Evolutionary conservation across 2,797 vertebrate genomes (phyloP).

Genomic region (Carapus acus): DNA sequence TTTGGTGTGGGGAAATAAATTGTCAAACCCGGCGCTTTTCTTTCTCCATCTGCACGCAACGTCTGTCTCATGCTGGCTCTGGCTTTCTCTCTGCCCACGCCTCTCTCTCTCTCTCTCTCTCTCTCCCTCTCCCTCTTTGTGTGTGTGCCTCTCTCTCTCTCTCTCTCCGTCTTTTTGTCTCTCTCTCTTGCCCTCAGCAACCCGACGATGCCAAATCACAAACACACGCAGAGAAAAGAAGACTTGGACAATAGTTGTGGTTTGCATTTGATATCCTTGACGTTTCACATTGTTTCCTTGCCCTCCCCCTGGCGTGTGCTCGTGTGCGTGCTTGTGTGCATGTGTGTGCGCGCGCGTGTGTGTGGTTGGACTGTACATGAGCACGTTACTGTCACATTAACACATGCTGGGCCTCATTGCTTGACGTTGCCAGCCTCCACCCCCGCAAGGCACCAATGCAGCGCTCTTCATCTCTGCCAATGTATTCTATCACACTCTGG

Average conservation of each 20-base stretch:
- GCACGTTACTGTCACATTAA: conserved; percentile 9
- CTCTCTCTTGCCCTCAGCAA: conserved; percentile 22
- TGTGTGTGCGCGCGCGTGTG: too few relatives aligned
- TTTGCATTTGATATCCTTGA: conserved; percentile 5
- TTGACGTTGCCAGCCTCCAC: too few relatives aligned
- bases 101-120: too few relatives aligned
- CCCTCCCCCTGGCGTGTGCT: conserved; percentile 21
- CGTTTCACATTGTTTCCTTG: conserved; percentile 20
- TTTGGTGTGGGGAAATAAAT: conserved; percentile 33
- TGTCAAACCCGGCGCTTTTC: conserved; percentile 25
- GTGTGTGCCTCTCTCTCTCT: too few relatives aligned
- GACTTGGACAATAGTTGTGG: conserved; percentile 26
- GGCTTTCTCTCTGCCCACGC: too few relatives aligned
- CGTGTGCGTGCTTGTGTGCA: too few relatives aligned
- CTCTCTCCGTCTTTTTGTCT: too few relatives aligned
- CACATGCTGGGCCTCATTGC: conserved; percentile 13
- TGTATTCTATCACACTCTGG: too few relatives aligned
- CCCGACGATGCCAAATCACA: background rate
- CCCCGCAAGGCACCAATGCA: too few relatives aligned
- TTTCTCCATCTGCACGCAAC: conserved; percentile 25
- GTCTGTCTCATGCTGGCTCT: conserved; percentile 7
- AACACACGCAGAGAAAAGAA: conserved; percentile 18
- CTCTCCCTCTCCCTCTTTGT: too few relatives aligned
- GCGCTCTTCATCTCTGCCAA: too few relatives aligned
- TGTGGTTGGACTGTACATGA: conserved; percentile 14